These are phyloP conservation scores for Rhopilema esculentum DNA, from an alignment of 30 jellyfish, hydroid and myxozoan species.

Conservation along the genomic window DNA sequence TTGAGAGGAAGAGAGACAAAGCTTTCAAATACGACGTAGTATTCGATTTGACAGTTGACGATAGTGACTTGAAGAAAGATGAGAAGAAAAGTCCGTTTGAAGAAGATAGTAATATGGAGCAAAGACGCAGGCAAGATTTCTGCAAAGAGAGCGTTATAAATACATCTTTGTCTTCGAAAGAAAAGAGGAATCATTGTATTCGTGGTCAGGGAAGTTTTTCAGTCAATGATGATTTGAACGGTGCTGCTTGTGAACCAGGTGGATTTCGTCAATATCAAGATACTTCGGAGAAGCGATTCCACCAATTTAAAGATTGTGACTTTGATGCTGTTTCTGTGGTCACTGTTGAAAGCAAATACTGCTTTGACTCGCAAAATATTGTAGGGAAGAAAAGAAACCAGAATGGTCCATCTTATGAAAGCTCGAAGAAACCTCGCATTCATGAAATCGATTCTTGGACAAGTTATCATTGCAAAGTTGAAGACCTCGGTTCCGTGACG, in stretches of 20 bases:
- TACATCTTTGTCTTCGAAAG: background rate
- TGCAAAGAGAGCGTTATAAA: background rate
- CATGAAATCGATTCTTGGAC: background rate
- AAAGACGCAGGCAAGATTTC: background rate
- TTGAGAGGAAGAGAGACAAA: conserved; percentile 35
- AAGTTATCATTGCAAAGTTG: background rate
- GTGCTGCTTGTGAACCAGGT: background rate
- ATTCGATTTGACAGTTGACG: conserved; percentile 17
- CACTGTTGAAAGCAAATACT: background rate
- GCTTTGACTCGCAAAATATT: background rate
- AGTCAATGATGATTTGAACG: background rate
- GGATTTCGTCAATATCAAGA: background rate
- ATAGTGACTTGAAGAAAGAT: background rate
- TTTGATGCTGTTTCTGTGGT: too few species aligned
- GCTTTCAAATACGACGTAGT: conserved; percentile 31
- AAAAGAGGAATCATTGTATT: background rate
- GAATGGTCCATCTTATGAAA: background rate
- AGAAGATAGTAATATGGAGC: background rate
- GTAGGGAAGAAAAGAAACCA: background rate
- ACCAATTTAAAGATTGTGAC: too few species aligned
- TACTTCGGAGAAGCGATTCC: too few species aligned
- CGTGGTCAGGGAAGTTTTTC: background rate
- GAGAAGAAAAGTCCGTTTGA: background rate
- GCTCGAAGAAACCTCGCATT: background rate
- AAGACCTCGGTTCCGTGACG: background rate